A percentile compares a stretch with the other conserved stretches of the same genome.
Conservation (phyloP, 2,888 invertebrate genomes). For the Ectropis crepuscularia region DNA sequence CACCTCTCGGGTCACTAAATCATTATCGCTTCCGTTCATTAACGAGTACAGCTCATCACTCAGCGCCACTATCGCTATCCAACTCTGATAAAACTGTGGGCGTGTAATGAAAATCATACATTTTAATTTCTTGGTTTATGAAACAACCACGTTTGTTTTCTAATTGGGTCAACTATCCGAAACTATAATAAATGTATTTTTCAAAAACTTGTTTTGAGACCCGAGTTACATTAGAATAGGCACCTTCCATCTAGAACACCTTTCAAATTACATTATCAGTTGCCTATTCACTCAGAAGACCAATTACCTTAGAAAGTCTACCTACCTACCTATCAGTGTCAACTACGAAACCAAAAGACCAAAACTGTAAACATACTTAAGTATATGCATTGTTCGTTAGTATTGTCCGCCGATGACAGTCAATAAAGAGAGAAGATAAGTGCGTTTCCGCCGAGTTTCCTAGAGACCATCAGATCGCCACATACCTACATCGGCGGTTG, state of each 20-base stretch:
- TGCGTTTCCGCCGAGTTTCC: conserved; percentile 17
- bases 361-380: background rate
- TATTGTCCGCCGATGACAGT: background rate
- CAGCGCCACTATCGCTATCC: conserved; percentile 33
- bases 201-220: too few relatives aligned
- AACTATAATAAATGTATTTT: too few relatives aligned
- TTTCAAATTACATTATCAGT: too few relatives aligned
- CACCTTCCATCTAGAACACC: too few relatives aligned
- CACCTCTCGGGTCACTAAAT: conserved; percentile 79
- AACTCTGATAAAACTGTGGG: conserved; percentile 35
- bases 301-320: too few relatives aligned
- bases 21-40: conserved; percentile 79
- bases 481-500: conserved; percentile 28
- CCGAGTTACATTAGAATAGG: too few relatives aligned
- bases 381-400: conserved; percentile 2
- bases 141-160: too few relatives aligned
- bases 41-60: conserved; percentile 61
- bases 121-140: too few relatives aligned
- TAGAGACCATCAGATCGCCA: conserved; percentile 26
- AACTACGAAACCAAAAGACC: background rate
- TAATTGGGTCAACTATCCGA: too few relatives aligned
- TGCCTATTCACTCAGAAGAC: too few relatives aligned
- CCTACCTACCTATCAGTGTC: too few relatives aligned
- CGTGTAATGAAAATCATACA: conserved; percentile 22
- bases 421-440: conserved; percentile 7